Conservation (phyloP, 2,113 vertebrate species). For the Hyaena hyaena region DNA sequence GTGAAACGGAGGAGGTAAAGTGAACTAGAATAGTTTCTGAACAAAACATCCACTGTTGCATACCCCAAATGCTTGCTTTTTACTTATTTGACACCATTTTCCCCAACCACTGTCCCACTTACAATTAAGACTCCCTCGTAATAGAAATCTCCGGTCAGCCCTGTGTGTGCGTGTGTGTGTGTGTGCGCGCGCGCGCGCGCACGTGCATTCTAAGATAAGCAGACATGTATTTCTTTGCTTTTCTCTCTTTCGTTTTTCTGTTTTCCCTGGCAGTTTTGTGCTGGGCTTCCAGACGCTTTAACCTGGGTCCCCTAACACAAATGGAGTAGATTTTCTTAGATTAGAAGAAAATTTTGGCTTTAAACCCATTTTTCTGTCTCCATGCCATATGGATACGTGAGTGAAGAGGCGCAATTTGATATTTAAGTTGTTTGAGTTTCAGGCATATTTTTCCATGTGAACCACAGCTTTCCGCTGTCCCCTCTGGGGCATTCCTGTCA, state of each 20-base stretch:
- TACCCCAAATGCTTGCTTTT: neutral
- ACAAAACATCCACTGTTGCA: neutral
- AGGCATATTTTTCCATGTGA: neutral
- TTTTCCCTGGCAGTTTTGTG: neutral
- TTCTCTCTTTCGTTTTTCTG: neutral
- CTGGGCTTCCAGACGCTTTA: neutral
- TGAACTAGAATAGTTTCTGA: neutral
- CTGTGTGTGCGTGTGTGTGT: too few relatives aligned
- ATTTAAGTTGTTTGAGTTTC: neutral
- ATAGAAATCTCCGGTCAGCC: neutral
- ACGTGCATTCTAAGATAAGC: neutral
- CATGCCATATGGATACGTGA: neutral
- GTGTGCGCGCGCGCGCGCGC: too few relatives aligned
- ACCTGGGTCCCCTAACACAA: neutral
- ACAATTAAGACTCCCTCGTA: neutral
- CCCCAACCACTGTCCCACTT: neutral
- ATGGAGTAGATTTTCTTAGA: neutral
- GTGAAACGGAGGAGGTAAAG: neutral
- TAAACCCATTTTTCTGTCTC: neutral
- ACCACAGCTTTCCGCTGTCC: rapidly evolving
- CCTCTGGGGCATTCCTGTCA: neutral
- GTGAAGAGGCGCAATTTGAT: neutral
- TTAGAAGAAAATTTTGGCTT: neutral
- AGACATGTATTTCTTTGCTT: neutral
- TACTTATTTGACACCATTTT: neutral